phyloP scores from a whole-genome alignment of 2,113 vertebrate species.

The Amblyornis subalaris region DNA sequence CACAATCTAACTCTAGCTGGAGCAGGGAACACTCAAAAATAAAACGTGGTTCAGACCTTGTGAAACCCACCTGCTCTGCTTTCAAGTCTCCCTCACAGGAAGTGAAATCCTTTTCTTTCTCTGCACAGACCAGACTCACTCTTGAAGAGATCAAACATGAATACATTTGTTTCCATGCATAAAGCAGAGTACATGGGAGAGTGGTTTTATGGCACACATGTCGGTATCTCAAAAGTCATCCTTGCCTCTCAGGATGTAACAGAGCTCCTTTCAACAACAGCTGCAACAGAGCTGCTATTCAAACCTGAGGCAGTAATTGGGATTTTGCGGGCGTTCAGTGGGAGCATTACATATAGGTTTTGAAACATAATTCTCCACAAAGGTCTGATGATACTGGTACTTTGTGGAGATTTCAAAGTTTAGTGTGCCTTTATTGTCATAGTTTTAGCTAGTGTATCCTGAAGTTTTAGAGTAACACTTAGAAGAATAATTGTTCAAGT shows the following conservation, averaged over 20 bases:
- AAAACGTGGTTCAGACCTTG: constrained; percentile 22
- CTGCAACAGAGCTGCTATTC: constrained; percentile 27
- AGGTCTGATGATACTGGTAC: not conserved
- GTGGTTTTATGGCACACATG: not conserved
- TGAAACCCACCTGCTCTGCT: constrained; percentile 27
- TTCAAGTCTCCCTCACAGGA: constrained; percentile 5
- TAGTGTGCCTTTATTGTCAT: constrained; percentile 11
- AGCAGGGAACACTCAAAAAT: constrained; percentile 5
- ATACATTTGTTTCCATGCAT: constrained; percentile 36
- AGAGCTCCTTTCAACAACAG: constrained; percentile 17
- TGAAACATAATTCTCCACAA: constrained; percentile 16
- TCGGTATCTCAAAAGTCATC: not conserved
- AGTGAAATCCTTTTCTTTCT: constrained; percentile 20
- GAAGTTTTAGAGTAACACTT: constrained; percentile 14
- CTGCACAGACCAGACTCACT: not conserved
- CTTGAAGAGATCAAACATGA: constrained; percentile 34
- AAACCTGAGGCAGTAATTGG: constrained; percentile 45
- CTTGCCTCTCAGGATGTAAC: not conserved
- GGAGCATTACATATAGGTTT: not conserved
- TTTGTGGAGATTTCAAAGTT: constrained; percentile 14
- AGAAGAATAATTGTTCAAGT: constrained; percentile 37
- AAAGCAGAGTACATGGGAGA: constrained; percentile 3
- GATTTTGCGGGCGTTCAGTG: not conserved
- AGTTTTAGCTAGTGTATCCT: not conserved
- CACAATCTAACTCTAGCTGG: constrained; percentile 31